phyloP scores from a whole-genome alignment of 2,888 invertebrate genomes.

The Bruchidius siliquastri region DNA sequence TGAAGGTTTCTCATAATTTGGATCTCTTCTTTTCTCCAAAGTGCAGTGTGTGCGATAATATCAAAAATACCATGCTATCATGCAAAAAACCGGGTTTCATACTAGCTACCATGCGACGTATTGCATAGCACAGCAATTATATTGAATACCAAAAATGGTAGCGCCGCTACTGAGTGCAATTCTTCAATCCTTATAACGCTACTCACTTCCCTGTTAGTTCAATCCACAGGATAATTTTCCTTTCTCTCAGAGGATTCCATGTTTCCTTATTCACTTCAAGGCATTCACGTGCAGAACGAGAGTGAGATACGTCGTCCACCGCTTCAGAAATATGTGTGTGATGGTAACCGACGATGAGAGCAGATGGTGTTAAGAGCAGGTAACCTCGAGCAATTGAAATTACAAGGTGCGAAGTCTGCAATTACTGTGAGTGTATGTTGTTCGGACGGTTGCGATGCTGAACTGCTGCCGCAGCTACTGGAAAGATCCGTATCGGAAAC shows the following conservation, averaged over 20 bases:
- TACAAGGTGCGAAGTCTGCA: constrained; percentile 38
- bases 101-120: too few relatives aligned
- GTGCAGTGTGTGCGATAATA: too few relatives aligned
- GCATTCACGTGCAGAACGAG: not conserved
- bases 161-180: too few relatives aligned
- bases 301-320: not conserved
- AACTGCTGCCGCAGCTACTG: constrained; percentile 26
- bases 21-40: too few relatives aligned
- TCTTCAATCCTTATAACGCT: too few relatives aligned
- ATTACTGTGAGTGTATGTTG: constrained; percentile 28
- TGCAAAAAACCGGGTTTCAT: too few relatives aligned
- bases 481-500: constrained; percentile 33
- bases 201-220: too few relatives aligned
- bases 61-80: too few relatives aligned
- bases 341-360: constrained; percentile 18
- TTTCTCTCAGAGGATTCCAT: not conserved
- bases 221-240: too few relatives aligned
- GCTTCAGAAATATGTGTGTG: constrained; percentile 7
- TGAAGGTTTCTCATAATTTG: too few relatives aligned
- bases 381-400: constrained; percentile 40
- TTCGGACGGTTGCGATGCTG: constrained; percentile 33
- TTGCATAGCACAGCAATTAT: too few relatives aligned
- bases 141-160: too few relatives aligned
- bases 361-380: constrained; percentile 41
- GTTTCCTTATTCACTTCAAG: not conserved